Evolutionary conservation across 2,888 invertebrate genomes (phyloP).

Genomic region (Microctonus aethiopoides): DNA sequence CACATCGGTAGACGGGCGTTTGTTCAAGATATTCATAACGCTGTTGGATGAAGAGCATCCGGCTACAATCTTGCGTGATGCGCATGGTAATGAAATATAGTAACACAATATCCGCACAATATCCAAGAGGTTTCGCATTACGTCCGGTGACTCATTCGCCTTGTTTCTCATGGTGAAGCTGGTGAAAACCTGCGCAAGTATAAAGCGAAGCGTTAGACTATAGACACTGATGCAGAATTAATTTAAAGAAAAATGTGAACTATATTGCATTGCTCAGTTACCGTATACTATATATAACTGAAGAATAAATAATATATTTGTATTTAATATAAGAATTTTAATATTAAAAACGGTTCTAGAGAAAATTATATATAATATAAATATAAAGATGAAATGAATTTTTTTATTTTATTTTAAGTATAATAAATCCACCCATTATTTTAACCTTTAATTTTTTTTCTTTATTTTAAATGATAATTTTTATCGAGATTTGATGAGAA

Average conservation of each 20-base stretch:
- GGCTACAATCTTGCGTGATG: constrained; percentile 42
- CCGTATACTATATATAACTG: not conserved
- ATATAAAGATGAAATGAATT: not conserved
- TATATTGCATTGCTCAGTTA: not conserved
- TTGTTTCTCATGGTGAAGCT: not conserved
- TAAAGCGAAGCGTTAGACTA: not conserved
- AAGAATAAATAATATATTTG: not conserved
- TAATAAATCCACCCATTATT: not conserved
- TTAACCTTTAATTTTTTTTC: not conserved
- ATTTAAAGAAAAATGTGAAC: constrained; percentile 14
- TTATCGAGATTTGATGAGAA: not conserved
- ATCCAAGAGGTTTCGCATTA: constrained; percentile 57
- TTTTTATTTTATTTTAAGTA: not conserved
- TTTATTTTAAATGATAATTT: not conserved
- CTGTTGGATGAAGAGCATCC: constrained; percentile 31
- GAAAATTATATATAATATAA: not conserved
- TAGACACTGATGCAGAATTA: constrained; percentile 10
- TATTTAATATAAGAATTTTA: not conserved
- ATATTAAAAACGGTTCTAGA: not conserved
- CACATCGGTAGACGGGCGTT: constrained; percentile 7
- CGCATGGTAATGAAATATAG: constrained; percentile 61
- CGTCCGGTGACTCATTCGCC: constrained; percentile 33
- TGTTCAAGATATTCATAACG: constrained; percentile 23
- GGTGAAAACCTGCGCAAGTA: not conserved
- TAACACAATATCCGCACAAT: constrained; percentile 63